A percentile compares a stretch with the other conserved stretches of the same genome.
Evolutionary conservation across 1,140 invertebrate species (phyloP).

Genomic region (Drosophila lacteicornis): DNA sequence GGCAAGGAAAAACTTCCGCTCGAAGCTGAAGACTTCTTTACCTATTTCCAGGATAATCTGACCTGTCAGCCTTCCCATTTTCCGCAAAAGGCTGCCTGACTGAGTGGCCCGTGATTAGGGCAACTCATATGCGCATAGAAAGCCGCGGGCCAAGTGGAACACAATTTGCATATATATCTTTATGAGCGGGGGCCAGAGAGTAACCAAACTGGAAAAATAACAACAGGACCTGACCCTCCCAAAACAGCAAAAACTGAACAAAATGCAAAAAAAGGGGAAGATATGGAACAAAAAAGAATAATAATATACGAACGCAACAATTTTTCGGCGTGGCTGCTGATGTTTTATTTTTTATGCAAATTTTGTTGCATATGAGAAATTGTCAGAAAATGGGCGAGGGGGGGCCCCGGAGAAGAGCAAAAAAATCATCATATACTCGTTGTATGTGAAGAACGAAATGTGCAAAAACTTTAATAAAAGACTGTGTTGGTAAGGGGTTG

Average conservation of each 20-base stretch:
- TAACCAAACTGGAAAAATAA: slow-evolving; percentile 58
- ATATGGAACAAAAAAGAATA: slow-evolving; percentile 45
- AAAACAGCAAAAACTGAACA: not conserved
- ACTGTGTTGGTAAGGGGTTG: slow-evolving; percentile 16
- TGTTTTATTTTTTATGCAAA: slow-evolving; percentile 81
- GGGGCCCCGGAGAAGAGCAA: slow-evolving; percentile 1
- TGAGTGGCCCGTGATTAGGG: slow-evolving; percentile 63
- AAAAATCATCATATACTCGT: slow-evolving; percentile 47
- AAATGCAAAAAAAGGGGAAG: not conserved
- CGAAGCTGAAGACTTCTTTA: slow-evolving; percentile 24
- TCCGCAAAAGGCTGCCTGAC: slow-evolving; percentile 8
- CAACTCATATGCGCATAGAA: slow-evolving; percentile 44
- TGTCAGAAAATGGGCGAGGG: slow-evolving; percentile 42
- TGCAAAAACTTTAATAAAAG: slow-evolving; percentile 78
- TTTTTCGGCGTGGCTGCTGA: slow-evolving; percentile 69
- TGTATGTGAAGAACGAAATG: slow-evolving; percentile 65
- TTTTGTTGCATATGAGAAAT: slow-evolving; percentile 80
- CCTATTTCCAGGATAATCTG: slow-evolving; percentile 43
- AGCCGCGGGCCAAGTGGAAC: slow-evolving; percentile 58
- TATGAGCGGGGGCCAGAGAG: slow-evolving; percentile 31
- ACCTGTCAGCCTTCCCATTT: slow-evolving; percentile 16
- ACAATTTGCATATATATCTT: slow-evolving; percentile 76
- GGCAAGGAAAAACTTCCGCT: not conserved
- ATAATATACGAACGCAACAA: slow-evolving; percentile 74
- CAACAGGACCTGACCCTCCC: slow-evolving; percentile 20